Percentiles rank a stretch among this genome's conserved stretches.
These are phyloP conservation scores for Metalampra italica DNA, from an alignment of 2,888 invertebrate genomes.

Conservation along the genomic window DNA sequence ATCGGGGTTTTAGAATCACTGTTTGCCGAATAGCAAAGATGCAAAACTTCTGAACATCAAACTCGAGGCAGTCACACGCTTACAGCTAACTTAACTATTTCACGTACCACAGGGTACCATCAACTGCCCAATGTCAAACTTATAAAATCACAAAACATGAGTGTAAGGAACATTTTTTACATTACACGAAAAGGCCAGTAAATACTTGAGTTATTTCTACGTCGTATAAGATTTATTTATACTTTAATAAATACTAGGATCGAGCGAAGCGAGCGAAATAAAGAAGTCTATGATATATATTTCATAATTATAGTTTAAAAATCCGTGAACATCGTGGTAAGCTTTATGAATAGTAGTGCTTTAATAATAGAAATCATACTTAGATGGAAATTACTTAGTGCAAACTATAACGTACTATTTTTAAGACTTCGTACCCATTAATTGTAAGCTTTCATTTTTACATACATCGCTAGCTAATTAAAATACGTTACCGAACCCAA, in stretches of 20 bases:
- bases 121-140: slow-evolving; percentile 36
- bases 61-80: slow-evolving; percentile 66
- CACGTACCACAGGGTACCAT: slow-evolving; percentile 61
- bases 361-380: slow-evolving; percentile 15
- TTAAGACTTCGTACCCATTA: slow-evolving; percentile 25
- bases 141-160: slow-evolving; percentile 38
- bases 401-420: slow-evolving; percentile 32
- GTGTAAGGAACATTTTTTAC: slow-evolving; percentile 52
- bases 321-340: not conserved
- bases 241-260: slow-evolving; percentile 51
- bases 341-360: slow-evolving; percentile 22
- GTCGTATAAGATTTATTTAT: slow-evolving; percentile 57
- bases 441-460: not conserved
- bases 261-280: slow-evolving; percentile 64
- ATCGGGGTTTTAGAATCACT: slow-evolving; percentile 58
- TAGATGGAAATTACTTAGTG: slow-evolving; percentile 52
- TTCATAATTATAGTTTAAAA: not conserved
- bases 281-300: not conserved
- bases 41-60: slow-evolving; percentile 37
- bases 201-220: slow-evolving; percentile 69
- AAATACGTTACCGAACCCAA: not conserved
- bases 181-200: slow-evolving; percentile 65
- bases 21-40: slow-evolving; percentile 40
- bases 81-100: slow-evolving; percentile 54
- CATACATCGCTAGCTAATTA: slow-evolving; percentile 1